Base-by-base conservation (phyloP, 1,140 invertebrate species). In the Trachymyrmex cornetzi region DNA sequence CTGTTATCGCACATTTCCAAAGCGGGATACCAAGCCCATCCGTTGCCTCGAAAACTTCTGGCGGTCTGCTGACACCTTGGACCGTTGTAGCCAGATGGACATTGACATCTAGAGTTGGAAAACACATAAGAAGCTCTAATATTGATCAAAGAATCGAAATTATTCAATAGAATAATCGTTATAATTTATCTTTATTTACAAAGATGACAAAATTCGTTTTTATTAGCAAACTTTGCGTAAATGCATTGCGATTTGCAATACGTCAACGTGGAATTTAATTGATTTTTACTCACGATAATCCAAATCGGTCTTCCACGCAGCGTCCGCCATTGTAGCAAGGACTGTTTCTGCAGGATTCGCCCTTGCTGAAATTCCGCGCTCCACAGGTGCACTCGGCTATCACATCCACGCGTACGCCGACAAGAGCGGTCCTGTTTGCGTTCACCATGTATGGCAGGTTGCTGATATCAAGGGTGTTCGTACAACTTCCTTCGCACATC, bases 51-150 rank as follows among this genome's bases (percentile, higher is more conserved):
- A 95, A 99, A 99, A 92, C 98, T 98, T 93, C 99, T 96, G 0
- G 98, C 98, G 0, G 98, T 99, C 95, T 99, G 98, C 95, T 99
- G 99, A 95, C 99, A 99, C 59, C 99, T 96, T 9, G 99, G 99
- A 0, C 99, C 99, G 92, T 98, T 98, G 93, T 98, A 99, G 0
- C 98, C 98, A 61, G 97, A 96, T 0, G 98, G 98, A 96, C 99
- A 99, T 22, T 97, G 97, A 94, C 99, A 99, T 63, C 97, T 97
- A 3, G 14, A 59, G 14, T 59, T 44, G 6, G 67, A 92, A 90
- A 61, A 67, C 0, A 9, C 0, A 30, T n/a, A 19, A 59, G 0
- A 27, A 64, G 11, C 0, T 53, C 2, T 48, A 24, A 66, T 3
- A 12, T n/a, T 57, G 38, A 14, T 72, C 2, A 24, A 69, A 12